These are phyloP conservation scores for Cephus nigrinus DNA, from an alignment of 2,888 invertebrate species.

Conservation along the genomic window DNA sequence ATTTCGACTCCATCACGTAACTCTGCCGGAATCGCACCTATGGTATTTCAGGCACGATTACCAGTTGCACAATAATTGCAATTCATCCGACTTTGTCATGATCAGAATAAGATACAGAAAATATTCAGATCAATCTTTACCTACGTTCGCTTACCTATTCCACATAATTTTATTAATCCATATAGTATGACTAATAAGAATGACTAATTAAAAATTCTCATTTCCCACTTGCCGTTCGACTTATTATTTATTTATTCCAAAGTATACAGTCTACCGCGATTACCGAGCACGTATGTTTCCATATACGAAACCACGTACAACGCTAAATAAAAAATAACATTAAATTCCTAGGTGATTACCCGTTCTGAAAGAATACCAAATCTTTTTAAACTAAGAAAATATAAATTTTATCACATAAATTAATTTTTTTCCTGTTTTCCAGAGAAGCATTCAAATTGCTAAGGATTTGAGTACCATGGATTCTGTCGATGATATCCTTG, in stretches of 20 bases:
- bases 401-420: background rate
- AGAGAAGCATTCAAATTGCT: constrained; percentile 38
- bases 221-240: background rate
- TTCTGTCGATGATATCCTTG: constrained; percentile 41
- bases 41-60: background rate
- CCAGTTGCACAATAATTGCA: background rate
- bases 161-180: background rate
- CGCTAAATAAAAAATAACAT: constrained; percentile 12
- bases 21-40: background rate
- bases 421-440: constrained; percentile 17
- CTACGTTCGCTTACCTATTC: background rate
- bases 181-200: background rate
- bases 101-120: background rate
- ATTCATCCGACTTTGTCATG: background rate
- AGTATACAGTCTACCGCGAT: constrained; percentile 2
- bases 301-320: background rate
- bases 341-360: background rate
- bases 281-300: background rate
- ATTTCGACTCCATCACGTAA: background rate
- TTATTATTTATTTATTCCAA: constrained; percentile 13
- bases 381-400: background rate
- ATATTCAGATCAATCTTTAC: background rate
- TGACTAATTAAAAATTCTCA: background rate
- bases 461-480: constrained; percentile 30
- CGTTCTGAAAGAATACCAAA: background rate